Conservation (phyloP, 2,113 vertebrate genomes). For the Oreochromis niloticus region DNA sequence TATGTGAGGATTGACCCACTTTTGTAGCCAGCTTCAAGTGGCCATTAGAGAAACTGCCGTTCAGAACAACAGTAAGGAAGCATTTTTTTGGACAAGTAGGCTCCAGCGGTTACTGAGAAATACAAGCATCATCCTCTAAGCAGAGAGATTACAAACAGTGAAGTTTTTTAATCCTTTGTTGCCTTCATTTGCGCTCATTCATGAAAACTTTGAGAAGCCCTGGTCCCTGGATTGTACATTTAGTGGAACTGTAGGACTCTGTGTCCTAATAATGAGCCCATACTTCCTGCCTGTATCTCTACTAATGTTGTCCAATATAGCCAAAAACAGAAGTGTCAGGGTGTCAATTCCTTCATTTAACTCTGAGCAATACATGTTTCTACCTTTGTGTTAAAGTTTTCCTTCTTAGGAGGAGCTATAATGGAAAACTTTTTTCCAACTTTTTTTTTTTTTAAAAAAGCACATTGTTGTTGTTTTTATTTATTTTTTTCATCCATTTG, state of each 20-base stretch:
- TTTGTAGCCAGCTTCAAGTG: background rate
- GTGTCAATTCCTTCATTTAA: background rate
- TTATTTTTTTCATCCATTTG: background rate
- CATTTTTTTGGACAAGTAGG: background rate
- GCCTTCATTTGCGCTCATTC: background rate
- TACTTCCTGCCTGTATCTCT: background rate
- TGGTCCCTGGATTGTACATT: background rate
- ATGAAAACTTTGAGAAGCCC: background rate
- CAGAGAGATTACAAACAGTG: background rate
- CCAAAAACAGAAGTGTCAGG: background rate
- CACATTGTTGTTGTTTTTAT: background rate
- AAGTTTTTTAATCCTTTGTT: background rate
- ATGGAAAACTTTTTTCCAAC: background rate
- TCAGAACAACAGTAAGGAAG: background rate
- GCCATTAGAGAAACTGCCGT: background rate
- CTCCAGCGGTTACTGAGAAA: background rate
- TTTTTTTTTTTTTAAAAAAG: background rate
- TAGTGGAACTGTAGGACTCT: background rate
- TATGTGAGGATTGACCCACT: background rate
- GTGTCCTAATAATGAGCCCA: background rate
- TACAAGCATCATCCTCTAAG: background rate
- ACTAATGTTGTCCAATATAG: background rate
- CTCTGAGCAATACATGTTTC: background rate
- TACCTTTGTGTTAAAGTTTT: background rate
- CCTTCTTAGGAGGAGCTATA: background rate